Base-by-base conservation (phyloP, 64 coral and sea anemone genomes). In the Dendronephthya gigantea region DNA sequence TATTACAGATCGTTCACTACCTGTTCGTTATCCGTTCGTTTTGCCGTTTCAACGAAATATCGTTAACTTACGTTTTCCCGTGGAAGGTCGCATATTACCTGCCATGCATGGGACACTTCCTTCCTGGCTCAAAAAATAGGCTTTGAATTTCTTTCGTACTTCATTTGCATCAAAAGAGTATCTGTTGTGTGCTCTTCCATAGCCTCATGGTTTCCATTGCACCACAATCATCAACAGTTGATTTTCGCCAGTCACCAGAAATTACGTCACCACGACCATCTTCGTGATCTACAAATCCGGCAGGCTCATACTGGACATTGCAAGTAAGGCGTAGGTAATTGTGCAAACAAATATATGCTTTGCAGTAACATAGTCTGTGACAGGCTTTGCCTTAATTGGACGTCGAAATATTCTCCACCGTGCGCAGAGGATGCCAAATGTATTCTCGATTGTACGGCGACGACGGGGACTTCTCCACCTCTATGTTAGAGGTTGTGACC, bases 321-420 rank as follows among this genome's bases (percentile, higher is more conserved):
- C 68, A 49, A 16, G 87, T 89, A 9, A 89, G 40, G 40, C 52
- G 52, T 48, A 89, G 38, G 82, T 89, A 89, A 35, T 89, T 89
- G 38, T 89, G 87, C 16, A 89, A 11, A 45, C 17, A 66, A 75
- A 83, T 65, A 89, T 40, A 41, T 49, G 87, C 81, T 38, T 88
- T 14, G 82, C 15, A 37, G 38, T 82, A 59, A 31, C 33, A 29
- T 65, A 49, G 12, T 83, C 81, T 68, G 38, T 29, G 32, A 15
- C 31, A 41, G 81, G 51, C 12, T 22, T 47, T 23, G 50, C 87
- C 83, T 62, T 62, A n/a, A 62, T 62, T 12, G 55, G 55, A n/a
- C 25, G 8, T 62, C 55, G 19, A 22, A 62, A 62, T 62, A 62
- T 27, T n/a, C 55, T 62, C 55, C 55, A 62, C 16, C 55, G 19